Conservation (phyloP, 2,888 invertebrate species). For the Temnothorax ravouxi region DNA sequence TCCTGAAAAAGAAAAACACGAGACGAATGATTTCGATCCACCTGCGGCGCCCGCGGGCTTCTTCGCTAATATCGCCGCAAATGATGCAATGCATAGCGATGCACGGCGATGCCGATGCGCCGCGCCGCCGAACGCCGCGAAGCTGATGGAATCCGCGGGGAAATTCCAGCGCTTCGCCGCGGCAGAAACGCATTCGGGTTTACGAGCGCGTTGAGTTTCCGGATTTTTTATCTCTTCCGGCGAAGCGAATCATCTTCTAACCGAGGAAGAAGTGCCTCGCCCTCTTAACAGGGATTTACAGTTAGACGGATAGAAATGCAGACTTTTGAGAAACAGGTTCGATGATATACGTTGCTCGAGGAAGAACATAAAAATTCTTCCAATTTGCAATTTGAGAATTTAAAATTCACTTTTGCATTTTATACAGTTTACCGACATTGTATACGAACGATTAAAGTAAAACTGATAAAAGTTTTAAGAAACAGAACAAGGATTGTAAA, state of each 20-base stretch:
- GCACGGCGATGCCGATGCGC: conserved; percentile 1
- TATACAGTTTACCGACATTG: background rate
- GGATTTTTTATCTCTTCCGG: conserved; percentile 73
- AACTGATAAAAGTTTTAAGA: background rate
- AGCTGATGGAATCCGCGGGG: conserved; percentile 55
- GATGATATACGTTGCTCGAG: background rate
- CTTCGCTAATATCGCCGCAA: conserved; percentile 21
- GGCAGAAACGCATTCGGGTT: conserved; percentile 66
- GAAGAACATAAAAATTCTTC: background rate
- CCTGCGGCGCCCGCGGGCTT: conserved; percentile 2
- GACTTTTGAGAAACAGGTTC: conserved; percentile 3
- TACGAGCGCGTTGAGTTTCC: conserved; percentile 73
- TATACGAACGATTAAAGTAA: no score
- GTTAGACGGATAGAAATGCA: conserved; percentile 60
- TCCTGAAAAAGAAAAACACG: background rate
- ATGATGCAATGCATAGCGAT: conserved; percentile 17
- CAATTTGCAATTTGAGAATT: background rate
- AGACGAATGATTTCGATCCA: conserved; percentile 16
- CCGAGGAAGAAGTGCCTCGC: conserved; percentile 43
- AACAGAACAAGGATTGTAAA: background rate
- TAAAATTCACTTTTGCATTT: background rate
- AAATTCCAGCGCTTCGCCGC: conserved; percentile 60
- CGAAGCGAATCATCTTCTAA: conserved; percentile 58
- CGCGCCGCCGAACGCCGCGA: conserved; percentile 1
- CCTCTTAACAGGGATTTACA: conserved; percentile 64